Conservation (phyloP, 1,140 invertebrate species). For the Zophobas morio region DNA sequence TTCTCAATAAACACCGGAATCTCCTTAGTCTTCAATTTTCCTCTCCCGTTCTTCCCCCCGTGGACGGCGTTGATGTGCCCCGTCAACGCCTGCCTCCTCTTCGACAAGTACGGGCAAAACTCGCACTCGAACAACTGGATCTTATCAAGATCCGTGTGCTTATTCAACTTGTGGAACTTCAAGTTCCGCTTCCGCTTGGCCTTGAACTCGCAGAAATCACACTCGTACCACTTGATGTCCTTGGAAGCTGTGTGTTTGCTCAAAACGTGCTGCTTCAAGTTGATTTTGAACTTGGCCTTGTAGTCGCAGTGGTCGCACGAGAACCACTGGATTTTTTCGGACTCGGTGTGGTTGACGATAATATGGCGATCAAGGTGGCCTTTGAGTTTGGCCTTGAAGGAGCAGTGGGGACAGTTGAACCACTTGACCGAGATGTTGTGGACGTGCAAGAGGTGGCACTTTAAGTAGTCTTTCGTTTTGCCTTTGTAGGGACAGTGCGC, state of each 20-base stretch:
- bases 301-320: background rate
- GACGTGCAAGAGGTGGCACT: slow-evolving; percentile 19
- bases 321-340: slow-evolving; percentile 3
- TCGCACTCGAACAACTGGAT: background rate
- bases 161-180: background rate
- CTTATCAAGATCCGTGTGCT: background rate
- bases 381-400: slow-evolving; percentile 30
- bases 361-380: slow-evolving; percentile 5
- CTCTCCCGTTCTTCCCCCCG: background rate
- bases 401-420: slow-evolving; percentile 6
- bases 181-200: background rate
- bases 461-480: slow-evolving; percentile 19
- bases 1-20: slow-evolving; percentile 24
- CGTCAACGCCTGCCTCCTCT: background rate
- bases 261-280: background rate
- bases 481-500: slow-evolving; percentile 11
- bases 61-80: background rate
- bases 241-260: background rate
- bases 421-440: slow-evolving; percentile 7
- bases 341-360: slow-evolving; percentile 7
- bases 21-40: background rate
- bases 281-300: background rate
- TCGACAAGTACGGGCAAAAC: background rate
- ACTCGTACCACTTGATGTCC: background rate
- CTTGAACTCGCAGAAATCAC: background rate